Percentiles rank a stretch among this genome's conserved stretches.
These are phyloP conservation scores for Myzus persicae DNA, from an alignment of 1,140 invertebrate species.

Conservation along the genomic window DNA sequence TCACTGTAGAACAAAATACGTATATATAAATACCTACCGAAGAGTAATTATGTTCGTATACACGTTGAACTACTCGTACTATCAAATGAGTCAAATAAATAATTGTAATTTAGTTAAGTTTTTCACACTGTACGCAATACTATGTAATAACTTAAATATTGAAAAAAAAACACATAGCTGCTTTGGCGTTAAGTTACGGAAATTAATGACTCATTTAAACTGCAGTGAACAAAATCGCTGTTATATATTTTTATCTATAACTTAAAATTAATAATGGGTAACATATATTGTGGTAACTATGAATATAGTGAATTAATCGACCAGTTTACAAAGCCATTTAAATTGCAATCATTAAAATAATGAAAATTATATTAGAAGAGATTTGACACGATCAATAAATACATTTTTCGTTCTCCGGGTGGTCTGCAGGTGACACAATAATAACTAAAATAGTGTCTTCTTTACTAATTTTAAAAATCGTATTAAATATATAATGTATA, in stretches of 20 bases:
- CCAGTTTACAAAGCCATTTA: no score
- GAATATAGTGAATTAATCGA: no score
- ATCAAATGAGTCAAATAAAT: not conserved
- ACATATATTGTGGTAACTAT: no score
- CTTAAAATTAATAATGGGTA: no score
- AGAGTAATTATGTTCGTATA: not conserved
- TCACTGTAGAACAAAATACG: not conserved
- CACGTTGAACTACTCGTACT: not conserved
- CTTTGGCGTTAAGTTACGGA: not conserved
- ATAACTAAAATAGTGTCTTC: not conserved
- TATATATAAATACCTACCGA: not conserved
- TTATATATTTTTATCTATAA: no score
- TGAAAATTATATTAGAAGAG: not conserved
- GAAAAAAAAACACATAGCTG: not conserved
- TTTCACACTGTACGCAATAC: not conserved
- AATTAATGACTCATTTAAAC: not conserved
- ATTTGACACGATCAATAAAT: not conserved
- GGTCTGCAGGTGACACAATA: not conserved
- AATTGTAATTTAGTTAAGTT: not conserved
- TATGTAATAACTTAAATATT: not conserved
- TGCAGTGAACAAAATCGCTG: no score
- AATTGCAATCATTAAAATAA: no score
- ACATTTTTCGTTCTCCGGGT: not conserved
- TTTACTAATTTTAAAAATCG: not conserved
- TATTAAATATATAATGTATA: not conserved